phyloP scores from a whole-genome alignment of 2,797 vertebrate genomes.

The Sebastes vulpes region DNA sequence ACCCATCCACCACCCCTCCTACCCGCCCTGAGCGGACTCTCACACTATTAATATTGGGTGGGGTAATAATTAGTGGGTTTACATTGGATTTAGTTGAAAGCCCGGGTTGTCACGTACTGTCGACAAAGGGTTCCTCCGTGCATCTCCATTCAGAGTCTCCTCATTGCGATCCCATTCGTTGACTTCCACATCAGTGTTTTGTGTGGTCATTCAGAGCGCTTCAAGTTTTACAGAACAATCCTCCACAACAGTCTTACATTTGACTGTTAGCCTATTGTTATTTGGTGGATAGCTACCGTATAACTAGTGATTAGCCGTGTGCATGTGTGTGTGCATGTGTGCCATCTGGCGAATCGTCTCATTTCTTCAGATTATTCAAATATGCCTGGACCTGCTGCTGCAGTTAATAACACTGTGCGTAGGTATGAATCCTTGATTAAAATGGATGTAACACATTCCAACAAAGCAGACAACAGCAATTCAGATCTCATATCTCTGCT shows the following conservation, averaged over 20 bases:
- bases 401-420: slow-evolving; percentile 73
- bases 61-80: no score
- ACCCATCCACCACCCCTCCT: no score
- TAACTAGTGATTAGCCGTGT: slow-evolving; percentile 56
- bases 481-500: slow-evolving; percentile 38
- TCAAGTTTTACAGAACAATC: neutral
- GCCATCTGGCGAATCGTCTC: slow-evolving; percentile 73
- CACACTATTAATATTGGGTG: no score
- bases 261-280: slow-evolving; percentile 35
- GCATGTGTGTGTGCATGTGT: slow-evolving; percentile 28
- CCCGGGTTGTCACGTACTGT: no score
- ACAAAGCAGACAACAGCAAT: slow-evolving; percentile 58
- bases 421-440: slow-evolving; percentile 75
- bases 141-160: neutral
- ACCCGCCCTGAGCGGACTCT: no score
- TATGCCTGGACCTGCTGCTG: slow-evolving; percentile 78
- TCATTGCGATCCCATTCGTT: neutral
- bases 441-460: slow-evolving; percentile 69
- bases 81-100: no score
- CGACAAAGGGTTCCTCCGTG: neutral
- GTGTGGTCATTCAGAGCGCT: neutral
- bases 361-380: slow-evolving; percentile 80
- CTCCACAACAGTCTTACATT: slow-evolving; percentile 21
- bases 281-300: slow-evolving; percentile 41
- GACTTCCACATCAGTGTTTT: neutral